phyloP scores from a whole-genome alignment of 2,797 vertebrate species.

The Premnoplex brunnescens region DNA sequence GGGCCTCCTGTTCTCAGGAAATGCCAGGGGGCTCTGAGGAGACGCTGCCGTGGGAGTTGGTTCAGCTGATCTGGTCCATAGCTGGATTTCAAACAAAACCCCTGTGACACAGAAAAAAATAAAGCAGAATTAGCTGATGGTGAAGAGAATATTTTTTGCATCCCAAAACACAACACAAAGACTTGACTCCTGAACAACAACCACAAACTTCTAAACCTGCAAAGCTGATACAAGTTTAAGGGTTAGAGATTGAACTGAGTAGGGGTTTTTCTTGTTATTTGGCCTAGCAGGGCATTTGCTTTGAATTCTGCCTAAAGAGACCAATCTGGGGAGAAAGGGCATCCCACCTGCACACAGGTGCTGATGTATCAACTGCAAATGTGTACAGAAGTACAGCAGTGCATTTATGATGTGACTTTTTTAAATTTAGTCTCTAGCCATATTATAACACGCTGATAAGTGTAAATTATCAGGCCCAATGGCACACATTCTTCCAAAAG shows the following conservation, averaged over 20 bases:
- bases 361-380: neutral
- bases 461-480: neutral
- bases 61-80: neutral
- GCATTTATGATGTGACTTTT: neutral
- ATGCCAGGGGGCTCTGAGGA: neutral
- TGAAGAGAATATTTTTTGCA: neutral
- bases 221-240: neutral
- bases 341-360: neutral
- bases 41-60: neutral
- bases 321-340: neutral
- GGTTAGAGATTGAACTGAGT: neutral
- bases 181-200: neutral
- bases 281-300: neutral
- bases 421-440: neutral
- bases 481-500: neutral
- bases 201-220: neutral
- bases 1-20: neutral
- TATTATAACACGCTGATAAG: neutral
- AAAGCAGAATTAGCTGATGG: neutral
- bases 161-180: neutral
- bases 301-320: neutral
- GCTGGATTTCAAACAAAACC: neutral
- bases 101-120: neutral
- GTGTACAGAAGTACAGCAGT: neutral
- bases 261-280: neutral